Conservation (phyloP, 2,113 vertebrate genomes). For the Azemiops feae region DNA sequence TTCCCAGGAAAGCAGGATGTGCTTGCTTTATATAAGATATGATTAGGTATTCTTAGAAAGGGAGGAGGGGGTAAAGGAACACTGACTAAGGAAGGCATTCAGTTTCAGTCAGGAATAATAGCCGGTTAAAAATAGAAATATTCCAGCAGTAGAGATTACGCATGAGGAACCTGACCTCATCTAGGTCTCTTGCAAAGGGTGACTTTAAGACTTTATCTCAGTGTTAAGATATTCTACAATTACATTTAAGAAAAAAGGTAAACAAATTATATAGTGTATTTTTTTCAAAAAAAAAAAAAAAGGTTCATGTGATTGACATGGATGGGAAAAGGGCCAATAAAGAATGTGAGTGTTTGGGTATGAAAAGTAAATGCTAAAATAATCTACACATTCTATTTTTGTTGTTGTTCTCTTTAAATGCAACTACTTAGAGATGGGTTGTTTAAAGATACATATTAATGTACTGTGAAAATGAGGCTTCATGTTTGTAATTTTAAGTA, state of each 20-base stretch:
- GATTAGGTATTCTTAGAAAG: not conserved
- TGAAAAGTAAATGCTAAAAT: conserved; percentile 44
- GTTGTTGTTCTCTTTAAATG: not conserved
- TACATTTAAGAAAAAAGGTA: not conserved
- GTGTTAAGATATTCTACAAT: not conserved
- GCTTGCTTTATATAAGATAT: not conserved
- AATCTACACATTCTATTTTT: conserved; percentile 35
- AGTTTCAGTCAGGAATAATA: not conserved
- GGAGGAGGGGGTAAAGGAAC: not conserved
- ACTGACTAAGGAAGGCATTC: not conserved
- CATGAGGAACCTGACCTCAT: not conserved
- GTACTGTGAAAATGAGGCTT: not conserved
- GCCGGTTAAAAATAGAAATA: not conserved
- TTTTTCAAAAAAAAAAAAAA: not conserved
- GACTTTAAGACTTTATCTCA: not conserved
- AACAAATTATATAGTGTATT: not conserved
- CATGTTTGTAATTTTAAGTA: not conserved
- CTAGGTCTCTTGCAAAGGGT: not conserved
- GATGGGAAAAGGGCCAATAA: not conserved
- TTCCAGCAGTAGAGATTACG: not conserved
- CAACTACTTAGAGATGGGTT: conserved; percentile 13
- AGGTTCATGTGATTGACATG: not conserved
- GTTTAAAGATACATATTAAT: not conserved
- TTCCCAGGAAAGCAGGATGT: not conserved
- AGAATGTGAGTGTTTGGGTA: not conserved